These are phyloP conservation scores for Lycocerus yunnanus DNA, from an alignment of 2,888 invertebrate species.

Conservation along the genomic window DNA sequence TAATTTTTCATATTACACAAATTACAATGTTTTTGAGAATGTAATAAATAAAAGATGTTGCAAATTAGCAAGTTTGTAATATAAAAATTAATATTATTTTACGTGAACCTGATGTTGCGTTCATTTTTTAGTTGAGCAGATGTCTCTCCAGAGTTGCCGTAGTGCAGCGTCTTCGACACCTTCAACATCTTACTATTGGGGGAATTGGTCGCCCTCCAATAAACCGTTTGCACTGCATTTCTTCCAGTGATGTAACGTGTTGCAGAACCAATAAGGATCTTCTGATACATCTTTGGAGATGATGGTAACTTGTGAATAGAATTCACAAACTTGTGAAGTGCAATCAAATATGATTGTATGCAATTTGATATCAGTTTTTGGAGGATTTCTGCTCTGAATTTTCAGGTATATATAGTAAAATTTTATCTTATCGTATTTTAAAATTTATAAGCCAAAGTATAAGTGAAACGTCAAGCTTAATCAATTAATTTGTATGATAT, in stretches of 20 bases:
- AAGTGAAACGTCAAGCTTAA: background rate
- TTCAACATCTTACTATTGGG: conserved; percentile 40
- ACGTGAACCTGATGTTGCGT: background rate
- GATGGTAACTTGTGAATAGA: background rate
- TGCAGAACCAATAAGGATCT: conserved; percentile 67
- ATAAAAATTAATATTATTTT: background rate
- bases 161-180: conserved; percentile 43
- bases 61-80: background rate
- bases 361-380: background rate
- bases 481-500: background rate
- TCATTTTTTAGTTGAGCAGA: background rate
- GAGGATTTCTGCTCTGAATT: background rate
- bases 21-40: background rate
- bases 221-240: conserved; percentile 74
- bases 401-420: background rate
- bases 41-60: background rate
- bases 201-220: conserved; percentile 61
- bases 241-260: conserved; percentile 73
- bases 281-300: conserved; percentile 45
- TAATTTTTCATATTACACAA: background rate
- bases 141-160: conserved; percentile 25
- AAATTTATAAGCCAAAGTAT: background rate
- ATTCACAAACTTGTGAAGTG: background rate
- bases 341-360: too few relatives aligned
- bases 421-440: background rate